Conservation (phyloP, 2,888 invertebrate species). For the Zonitis immaculata region DNA sequence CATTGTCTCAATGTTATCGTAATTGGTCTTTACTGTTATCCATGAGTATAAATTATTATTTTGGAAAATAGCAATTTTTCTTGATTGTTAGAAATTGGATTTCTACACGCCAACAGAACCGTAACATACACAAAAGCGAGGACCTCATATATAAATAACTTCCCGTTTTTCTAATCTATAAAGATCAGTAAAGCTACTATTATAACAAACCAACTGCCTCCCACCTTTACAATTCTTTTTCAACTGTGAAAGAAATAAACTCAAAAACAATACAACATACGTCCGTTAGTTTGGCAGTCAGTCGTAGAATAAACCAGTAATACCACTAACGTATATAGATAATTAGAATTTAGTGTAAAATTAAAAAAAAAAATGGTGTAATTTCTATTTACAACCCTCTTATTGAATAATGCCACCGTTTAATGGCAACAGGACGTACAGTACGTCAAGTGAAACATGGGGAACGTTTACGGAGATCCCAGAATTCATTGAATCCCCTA, state of each 20-base stretch:
- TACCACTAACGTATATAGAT: too few relatives aligned
- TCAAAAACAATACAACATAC: slow-evolving; percentile 19
- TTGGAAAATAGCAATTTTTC: neutral
- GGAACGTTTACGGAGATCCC: slow-evolving; percentile 52
- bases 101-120: slow-evolving; percentile 2
- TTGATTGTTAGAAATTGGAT: neutral
- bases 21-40: neutral
- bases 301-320: neutral
- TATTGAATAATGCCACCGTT: slow-evolving; percentile 54
- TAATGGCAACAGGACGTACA: slow-evolving; percentile 62
- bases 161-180: slow-evolving; percentile 40
- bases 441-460: slow-evolving; percentile 69
- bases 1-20: neutral
- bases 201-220: neutral
- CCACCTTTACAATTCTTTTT: slow-evolving; percentile 22
- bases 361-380: neutral
- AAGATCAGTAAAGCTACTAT: slow-evolving; percentile 12
- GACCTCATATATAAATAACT: slow-evolving; percentile 32
- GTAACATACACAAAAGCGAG: slow-evolving; percentile 3
- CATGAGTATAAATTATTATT: too few relatives aligned
- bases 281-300: slow-evolving; percentile 14
- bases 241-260: slow-evolving; percentile 13
- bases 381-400: too few relatives aligned
- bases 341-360: too few relatives aligned
- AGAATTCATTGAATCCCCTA: slow-evolving; percentile 36